Conservation (phyloP, 2,888 invertebrate genomes). For the Eupithecia subfuscata region DNA sequence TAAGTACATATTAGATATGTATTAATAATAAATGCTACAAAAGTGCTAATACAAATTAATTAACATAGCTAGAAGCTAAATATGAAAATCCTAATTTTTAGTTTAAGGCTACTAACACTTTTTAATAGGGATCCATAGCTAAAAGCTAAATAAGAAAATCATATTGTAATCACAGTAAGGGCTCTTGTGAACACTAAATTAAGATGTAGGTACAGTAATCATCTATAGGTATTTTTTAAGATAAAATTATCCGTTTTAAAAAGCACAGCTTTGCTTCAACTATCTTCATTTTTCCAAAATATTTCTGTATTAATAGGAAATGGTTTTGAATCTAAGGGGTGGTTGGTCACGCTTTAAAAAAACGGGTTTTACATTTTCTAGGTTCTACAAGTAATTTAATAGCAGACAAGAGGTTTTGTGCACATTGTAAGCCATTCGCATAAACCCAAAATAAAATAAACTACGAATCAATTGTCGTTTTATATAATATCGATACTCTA, state of each 20-base stretch:
- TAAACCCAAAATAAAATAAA: too few species aligned
- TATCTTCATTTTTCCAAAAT: not conserved
- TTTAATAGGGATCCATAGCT: not conserved
- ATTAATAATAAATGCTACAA: conserved; percentile 34
- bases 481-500: too few species aligned
- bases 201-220: not conserved
- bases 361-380: too few species aligned
- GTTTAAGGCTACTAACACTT: not conserved
- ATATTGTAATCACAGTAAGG: not conserved
- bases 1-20: conserved; percentile 42
- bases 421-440: too few species aligned
- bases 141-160: conserved; percentile 1
- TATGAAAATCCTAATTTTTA: not conserved
- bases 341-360: too few species aligned
- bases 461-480: too few species aligned
- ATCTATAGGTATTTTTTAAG: not conserved
- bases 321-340: not conserved
- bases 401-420: too few species aligned
- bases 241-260: not conserved
- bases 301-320: not conserved
- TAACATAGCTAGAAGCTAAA: conserved; percentile 1
- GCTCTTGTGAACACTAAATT: not conserved
- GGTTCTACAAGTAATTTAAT: too few species aligned
- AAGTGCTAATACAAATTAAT: not conserved
- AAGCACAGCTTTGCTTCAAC: too few species aligned